Evolutionary conservation across 2,888 invertebrate species (phyloP), one percentile per base, ranked within the genome.

Genomic region (Hydriomena furcata): DNA sequence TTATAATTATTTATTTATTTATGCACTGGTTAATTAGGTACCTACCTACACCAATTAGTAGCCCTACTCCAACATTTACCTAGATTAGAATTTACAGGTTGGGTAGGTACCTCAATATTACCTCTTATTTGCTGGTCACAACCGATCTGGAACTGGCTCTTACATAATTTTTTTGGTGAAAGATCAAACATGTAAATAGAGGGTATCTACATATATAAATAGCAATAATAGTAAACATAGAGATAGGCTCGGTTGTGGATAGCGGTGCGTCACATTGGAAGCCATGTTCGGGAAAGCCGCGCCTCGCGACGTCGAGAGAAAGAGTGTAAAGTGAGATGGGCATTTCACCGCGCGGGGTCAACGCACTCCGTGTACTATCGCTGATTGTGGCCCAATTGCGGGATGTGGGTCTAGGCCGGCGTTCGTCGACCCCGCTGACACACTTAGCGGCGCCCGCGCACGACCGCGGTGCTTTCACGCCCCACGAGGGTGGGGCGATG

Each of bases 401-500:
- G 66, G 78, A 91, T 82, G 88, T 91, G 82, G 91, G 91, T 91
- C 91, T 91, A 91, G 91, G 91, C 88, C 91, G 88, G 87, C 90
- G 89, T 86, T 87, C 91, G 85, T 84, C 84, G 90, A 91, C 91
- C 90, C 84, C 83, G 76, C 75, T 82, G 91, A 72, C 90, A 88
- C 80, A 91, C 87, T 88, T 88, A 69, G 76, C 68, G 66, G 78
- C 84, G 82, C 83, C 76, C 76, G 83, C 84, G 84, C 82, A 79
- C 77, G 79, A 67, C 66, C 79, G 76, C 78, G 53, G 83, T 82
- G 87, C 87, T 87, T 87, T 88, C 88, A 84, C 87, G 84, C 82
- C 83, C 80, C 79, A 69, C 71, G 56, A 65, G 79, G 79, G 80
- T 69, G 79, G 84, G 78, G 76, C 60, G 66, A 61, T 56, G 65